Conservation (phyloP, 2,113 vertebrate species). For the Parus major region DNA sequence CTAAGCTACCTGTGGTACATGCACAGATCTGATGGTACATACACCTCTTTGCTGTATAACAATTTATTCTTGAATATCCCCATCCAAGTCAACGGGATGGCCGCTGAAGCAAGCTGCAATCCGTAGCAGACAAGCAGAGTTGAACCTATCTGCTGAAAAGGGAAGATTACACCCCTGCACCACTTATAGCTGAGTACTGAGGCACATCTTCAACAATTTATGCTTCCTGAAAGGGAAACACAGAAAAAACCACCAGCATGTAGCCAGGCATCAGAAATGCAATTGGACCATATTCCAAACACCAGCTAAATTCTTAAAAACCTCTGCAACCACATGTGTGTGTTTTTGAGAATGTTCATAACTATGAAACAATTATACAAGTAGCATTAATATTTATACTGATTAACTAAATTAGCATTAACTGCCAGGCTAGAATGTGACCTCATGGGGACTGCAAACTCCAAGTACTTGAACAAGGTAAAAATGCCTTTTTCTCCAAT, state of each 20-base stretch:
- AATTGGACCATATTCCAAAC: background rate
- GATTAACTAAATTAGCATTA: background rate
- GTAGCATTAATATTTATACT: background rate
- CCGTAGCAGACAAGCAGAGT: fast-evolving
- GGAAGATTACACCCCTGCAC: background rate
- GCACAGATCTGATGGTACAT: background rate
- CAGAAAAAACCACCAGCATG: background rate
- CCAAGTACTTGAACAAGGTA: background rate
- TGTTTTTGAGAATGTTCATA: background rate
- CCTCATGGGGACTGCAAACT: background rate
- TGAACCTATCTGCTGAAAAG: background rate
- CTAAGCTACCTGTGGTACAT: background rate
- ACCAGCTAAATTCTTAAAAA: background rate
- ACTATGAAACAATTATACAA: background rate
- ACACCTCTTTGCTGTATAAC: background rate
- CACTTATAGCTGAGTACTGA: background rate
- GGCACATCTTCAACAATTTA: background rate
- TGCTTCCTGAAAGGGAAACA: background rate
- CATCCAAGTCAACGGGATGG: background rate
- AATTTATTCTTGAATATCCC: background rate
- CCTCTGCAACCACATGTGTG: background rate
- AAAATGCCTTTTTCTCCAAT: background rate
- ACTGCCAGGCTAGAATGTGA: background rate
- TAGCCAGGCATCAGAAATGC: background rate
- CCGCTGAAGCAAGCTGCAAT: background rate